phyloP scores from a whole-genome alignment of 2,888 invertebrate genomes.

The Drosophila tripunctata region DNA sequence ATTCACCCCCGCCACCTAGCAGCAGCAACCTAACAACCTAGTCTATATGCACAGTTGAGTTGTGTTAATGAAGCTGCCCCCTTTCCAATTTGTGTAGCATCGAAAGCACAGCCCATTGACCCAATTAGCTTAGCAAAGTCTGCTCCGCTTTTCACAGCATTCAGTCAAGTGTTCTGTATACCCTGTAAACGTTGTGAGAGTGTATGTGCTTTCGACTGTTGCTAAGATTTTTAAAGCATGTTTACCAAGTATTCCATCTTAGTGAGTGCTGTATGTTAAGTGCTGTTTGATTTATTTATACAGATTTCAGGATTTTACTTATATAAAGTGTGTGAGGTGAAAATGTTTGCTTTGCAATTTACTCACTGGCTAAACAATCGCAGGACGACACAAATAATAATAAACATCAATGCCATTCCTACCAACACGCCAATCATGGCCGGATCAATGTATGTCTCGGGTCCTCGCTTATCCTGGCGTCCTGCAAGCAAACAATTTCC shows the following conservation, averaged over 20 bases:
- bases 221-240: background rate
- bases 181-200: background rate
- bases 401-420: constrained; percentile 96
- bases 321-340: constrained; percentile 31
- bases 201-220: background rate
- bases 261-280: no score
- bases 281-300: background rate
- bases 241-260: background rate
- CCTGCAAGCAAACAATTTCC: constrained; percentile 68
- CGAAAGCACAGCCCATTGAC: constrained; percentile 47
- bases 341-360: constrained; percentile 75
- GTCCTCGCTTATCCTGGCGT: constrained; percentile 87
- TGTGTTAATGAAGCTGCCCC: constrained; percentile 45
- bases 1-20: background rate
- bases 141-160: background rate
- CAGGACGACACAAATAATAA: constrained; percentile 96
- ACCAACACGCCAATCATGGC: constrained; percentile 96
- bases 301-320: no score
- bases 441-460: constrained; percentile 91
- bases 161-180: background rate
- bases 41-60: constrained; percentile 11
- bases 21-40: constrained; percentile 1
- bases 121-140: constrained; percentile 47
- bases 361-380: constrained; percentile 96
- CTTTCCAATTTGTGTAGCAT: constrained; percentile 4